A percentile compares a stretch with the other conserved stretches of the same genome.
Conservation (phyloP, 1,140 invertebrate genomes). For the Tetragnatha versicolor region DNA sequence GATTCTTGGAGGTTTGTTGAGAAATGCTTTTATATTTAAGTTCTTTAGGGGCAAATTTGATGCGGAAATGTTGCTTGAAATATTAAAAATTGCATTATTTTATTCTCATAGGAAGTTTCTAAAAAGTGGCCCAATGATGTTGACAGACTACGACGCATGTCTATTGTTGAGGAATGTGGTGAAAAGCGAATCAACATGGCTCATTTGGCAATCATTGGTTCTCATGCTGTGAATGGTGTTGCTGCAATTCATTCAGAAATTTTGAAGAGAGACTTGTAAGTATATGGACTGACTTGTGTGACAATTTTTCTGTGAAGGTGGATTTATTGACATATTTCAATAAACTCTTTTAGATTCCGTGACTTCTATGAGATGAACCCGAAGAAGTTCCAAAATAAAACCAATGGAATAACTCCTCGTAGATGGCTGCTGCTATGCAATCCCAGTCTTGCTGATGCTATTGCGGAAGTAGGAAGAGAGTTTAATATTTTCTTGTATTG, state of each 20-base stretch:
- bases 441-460: constrained; percentile 71
- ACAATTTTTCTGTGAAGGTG: background rate
- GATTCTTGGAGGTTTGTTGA: constrained; percentile 73
- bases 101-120: constrained; percentile 67
- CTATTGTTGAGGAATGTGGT: constrained; percentile 93
- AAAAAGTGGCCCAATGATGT: constrained; percentile 84
- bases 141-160: constrained; percentile 91
- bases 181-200: constrained; percentile 99
- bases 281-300: background rate
- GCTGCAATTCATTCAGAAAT: constrained; percentile 97
- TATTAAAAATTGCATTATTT: background rate
- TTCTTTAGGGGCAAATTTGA: too few species aligned
- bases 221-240: constrained; percentile 98
- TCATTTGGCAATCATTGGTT: constrained; percentile 94
- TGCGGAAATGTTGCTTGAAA: too few species aligned
- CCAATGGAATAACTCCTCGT: constrained; percentile 72
- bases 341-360: constrained; percentile 69
- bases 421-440: constrained; percentile 72
- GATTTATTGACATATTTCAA: background rate
- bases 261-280: constrained; percentile 77
- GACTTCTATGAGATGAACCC: constrained; percentile 96
- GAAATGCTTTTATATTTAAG: background rate
- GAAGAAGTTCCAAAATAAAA: constrained; percentile 99
- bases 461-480: constrained; percentile 40
- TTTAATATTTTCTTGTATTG: background rate